Percentiles rank a stretch among this genome's conserved stretches.
These are phyloP conservation scores for Alloplasta piceator DNA, from an alignment of 2,888 invertebrate genomes.

Conservation along the genomic window DNA sequence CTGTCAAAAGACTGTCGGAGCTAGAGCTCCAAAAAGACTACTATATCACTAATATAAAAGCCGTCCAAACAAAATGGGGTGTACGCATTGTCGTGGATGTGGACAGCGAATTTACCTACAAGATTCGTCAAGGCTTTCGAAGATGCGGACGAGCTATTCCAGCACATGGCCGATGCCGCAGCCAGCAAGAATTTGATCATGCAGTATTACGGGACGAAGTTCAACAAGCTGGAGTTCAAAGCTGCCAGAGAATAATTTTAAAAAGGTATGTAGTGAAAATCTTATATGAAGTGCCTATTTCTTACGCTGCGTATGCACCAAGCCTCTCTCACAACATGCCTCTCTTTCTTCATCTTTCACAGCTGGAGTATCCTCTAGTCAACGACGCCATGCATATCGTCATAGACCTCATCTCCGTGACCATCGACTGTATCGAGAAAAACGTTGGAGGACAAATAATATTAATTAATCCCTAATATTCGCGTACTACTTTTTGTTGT, in stretches of 20 bases:
- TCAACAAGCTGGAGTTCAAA: conserved; percentile 22
- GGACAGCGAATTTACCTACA: conserved; percentile 3
- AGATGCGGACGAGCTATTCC: not conserved
- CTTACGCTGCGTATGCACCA: too few relatives aligned
- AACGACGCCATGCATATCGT: too few relatives aligned
- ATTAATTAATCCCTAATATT: too few relatives aligned
- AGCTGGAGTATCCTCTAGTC: too few relatives aligned
- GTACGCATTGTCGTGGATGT: not conserved
- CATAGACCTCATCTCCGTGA: too few relatives aligned
- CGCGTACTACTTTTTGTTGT: too few relatives aligned
- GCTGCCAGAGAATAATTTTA: not conserved
- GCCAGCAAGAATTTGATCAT: not conserved
- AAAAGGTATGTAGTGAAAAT: too few relatives aligned
- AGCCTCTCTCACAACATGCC: too few relatives aligned
- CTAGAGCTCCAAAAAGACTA: not conserved
- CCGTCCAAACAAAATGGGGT: not conserved
- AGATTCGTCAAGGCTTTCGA: conserved; percentile 9
- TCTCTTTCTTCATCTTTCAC: too few relatives aligned
- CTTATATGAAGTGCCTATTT: too few relatives aligned
- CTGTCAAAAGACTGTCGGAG: not conserved
- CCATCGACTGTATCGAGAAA: too few relatives aligned
- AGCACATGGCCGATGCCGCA: not conserved
- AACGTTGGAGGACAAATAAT: too few relatives aligned
- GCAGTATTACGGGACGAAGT: conserved; percentile 25
- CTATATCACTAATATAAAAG: not conserved